Conservation (phyloP, 2,888 invertebrate genomes). For the Pteria penguin region DNA sequence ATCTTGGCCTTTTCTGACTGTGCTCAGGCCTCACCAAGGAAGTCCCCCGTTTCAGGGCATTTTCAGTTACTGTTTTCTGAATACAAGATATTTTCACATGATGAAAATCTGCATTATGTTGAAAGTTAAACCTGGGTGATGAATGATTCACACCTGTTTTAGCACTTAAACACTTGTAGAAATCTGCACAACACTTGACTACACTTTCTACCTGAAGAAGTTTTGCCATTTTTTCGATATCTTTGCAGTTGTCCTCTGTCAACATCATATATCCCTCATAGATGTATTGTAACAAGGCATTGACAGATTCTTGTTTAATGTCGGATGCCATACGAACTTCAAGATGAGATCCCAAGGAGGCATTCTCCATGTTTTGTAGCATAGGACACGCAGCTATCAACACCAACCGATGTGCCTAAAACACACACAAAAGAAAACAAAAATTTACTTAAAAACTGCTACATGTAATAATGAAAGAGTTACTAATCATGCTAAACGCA, state of each 20-base stretch:
- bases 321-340: slow-evolving; percentile 52
- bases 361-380: slow-evolving; percentile 52
- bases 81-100: slow-evolving; percentile 49
- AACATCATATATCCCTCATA: slow-evolving; percentile 56
- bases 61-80: slow-evolving; percentile 41
- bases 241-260: slow-evolving; percentile 51
- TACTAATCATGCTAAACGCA: no score
- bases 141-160: slow-evolving; percentile 30
- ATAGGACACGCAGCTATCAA: slow-evolving; percentile 54
- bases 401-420: slow-evolving; percentile 54
- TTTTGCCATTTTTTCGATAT: slow-evolving; percentile 51
- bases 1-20: slow-evolving; percentile 34
- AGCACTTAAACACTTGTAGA: slow-evolving; percentile 40
- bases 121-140: slow-evolving; percentile 37
- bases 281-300: slow-evolving; percentile 48
- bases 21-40: slow-evolving; percentile 30
- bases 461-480: no score
- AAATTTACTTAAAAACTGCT: no score
- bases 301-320: slow-evolving; percentile 47
- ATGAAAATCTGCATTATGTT: slow-evolving; percentile 46
- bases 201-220: slow-evolving; percentile 53
- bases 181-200: slow-evolving; percentile 42
- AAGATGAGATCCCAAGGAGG: slow-evolving; percentile 43
- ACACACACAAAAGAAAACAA: not conserved
- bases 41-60: slow-evolving; percentile 25